A percentile compares a stretch with the other conserved stretches of the same genome.
These are phyloP conservation scores for Salvelinus fontinalis DNA, from an alignment of 2,113 vertebrate genomes.

Conservation along the genomic window DNA sequence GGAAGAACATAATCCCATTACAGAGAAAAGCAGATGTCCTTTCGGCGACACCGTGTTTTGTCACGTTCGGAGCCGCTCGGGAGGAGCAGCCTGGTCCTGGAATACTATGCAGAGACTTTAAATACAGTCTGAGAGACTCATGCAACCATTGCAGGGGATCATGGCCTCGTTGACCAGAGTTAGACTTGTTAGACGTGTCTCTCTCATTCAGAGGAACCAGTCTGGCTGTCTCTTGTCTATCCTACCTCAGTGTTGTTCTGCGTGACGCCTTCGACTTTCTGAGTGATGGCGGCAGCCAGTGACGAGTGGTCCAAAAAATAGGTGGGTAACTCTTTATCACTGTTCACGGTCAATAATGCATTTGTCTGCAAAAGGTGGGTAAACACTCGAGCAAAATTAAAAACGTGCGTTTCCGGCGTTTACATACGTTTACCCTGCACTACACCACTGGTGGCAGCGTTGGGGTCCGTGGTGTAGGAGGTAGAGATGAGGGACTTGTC, in stretches of 20 bases:
- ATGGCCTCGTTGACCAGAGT: conserved; percentile 14
- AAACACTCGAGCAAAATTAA: too few relatives aligned
- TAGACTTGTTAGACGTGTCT: not conserved
- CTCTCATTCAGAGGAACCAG: not conserved
- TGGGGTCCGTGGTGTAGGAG: conserved; percentile 2
- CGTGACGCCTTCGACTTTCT: not conserved
- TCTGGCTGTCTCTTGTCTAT: not conserved
- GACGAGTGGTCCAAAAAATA: too few relatives aligned
- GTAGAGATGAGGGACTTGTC: not conserved
- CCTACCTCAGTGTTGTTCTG: not conserved
- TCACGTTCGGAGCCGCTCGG: not conserved
- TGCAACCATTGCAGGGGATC: conserved; percentile 12
- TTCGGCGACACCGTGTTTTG: conserved; percentile 16
- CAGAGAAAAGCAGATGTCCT: not conserved
- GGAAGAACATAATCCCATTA: conserved; percentile 20
- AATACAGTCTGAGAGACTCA: too few relatives aligned
- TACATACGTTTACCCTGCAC: too few relatives aligned
- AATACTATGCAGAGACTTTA: not conserved
- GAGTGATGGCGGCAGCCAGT: not conserved
- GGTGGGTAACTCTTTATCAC: too few relatives aligned
- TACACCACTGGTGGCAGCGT: not conserved
- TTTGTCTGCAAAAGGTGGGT: too few relatives aligned
- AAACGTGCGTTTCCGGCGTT: too few relatives aligned
- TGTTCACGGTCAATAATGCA: too few relatives aligned
- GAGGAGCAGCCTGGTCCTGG: not conserved